Evolutionary conservation across 2,888 invertebrate genomes (phyloP).

Genomic region (Artemia sinica): DNA sequence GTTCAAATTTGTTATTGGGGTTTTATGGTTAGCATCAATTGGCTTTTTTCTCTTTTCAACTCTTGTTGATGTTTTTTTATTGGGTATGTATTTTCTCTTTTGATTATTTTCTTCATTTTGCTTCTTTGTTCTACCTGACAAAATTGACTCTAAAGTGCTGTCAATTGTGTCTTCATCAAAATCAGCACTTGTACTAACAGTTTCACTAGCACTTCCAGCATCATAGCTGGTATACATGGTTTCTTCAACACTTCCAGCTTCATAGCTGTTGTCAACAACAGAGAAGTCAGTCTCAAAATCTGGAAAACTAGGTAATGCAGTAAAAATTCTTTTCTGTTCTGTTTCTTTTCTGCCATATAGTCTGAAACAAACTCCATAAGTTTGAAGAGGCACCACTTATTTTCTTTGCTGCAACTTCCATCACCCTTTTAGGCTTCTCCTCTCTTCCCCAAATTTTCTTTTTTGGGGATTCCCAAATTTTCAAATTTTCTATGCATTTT

Average conservation of each 20-base stretch:
- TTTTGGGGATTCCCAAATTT: too few relatives aligned
- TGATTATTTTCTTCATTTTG: too few relatives aligned
- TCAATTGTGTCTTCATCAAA: too few relatives aligned
- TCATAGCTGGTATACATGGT: too few relatives aligned
- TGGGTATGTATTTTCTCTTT: too few relatives aligned
- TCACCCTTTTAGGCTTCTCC: neutral
- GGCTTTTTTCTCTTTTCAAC: neutral
- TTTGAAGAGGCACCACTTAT: conserved; percentile 11
- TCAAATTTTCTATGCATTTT: too few relatives aligned
- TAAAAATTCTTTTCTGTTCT: conserved; percentile 8
- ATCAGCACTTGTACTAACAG: too few relatives aligned
- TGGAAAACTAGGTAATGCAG: neutral
- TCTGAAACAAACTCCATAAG: conserved; percentile 1
- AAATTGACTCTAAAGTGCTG: too few relatives aligned
- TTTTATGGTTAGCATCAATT: neutral
- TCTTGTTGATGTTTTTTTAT: conserved; percentile 3
- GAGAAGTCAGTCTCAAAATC: conserved; percentile 2
- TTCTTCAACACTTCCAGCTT: neutral
- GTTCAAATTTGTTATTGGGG: neutral
- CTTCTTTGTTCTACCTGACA: too few relatives aligned
- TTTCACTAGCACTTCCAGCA: too few relatives aligned
- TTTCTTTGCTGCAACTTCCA: neutral
- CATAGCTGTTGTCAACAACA: neutral
- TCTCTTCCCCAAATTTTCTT: neutral
- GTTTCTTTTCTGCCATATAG: neutral